Percentiles rank a stretch among this genome's conserved stretches.
Conservation (phyloP, 2,113 vertebrate genomes). For the Kryptolebias marmoratus region DNA sequence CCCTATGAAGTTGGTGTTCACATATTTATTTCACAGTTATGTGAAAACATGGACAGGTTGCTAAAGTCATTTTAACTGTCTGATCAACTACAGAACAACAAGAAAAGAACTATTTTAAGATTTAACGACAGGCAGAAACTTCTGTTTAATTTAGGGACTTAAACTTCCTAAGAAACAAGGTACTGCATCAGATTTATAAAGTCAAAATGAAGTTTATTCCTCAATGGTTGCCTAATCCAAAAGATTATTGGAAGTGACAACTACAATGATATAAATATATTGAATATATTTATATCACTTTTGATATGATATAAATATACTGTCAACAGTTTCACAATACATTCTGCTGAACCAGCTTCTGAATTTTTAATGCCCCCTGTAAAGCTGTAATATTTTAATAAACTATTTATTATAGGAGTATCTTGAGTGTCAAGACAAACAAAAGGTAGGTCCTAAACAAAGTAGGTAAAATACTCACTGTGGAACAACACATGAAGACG, state of each 20-base stretch:
- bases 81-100: neutral
- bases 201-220: neutral
- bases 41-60: too few relatives aligned
- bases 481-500: conserved; percentile 95
- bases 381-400: neutral
- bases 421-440: conserved; percentile 15
- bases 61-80: neutral
- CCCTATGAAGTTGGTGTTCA: neutral
- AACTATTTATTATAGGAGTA: conserved; percentile 1
- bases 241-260: neutral
- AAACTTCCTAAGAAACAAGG: neutral
- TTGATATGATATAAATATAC: neutral
- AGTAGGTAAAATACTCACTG: conserved; percentile 82
- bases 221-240: neutral
- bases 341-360: neutral
- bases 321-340: neutral
- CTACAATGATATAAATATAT: neutral
- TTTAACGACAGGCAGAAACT: neutral
- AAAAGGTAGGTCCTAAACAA: neutral
- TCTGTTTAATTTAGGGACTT: neutral
- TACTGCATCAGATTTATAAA: neutral
- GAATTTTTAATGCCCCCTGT: conserved; percentile 8
- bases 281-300: too few relatives aligned
- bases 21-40: neutral
- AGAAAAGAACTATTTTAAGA: neutral